These are phyloP conservation scores for Ictalurus furcatus DNA, from an alignment of 2,113 vertebrate genomes.

Conservation along the genomic window DNA sequence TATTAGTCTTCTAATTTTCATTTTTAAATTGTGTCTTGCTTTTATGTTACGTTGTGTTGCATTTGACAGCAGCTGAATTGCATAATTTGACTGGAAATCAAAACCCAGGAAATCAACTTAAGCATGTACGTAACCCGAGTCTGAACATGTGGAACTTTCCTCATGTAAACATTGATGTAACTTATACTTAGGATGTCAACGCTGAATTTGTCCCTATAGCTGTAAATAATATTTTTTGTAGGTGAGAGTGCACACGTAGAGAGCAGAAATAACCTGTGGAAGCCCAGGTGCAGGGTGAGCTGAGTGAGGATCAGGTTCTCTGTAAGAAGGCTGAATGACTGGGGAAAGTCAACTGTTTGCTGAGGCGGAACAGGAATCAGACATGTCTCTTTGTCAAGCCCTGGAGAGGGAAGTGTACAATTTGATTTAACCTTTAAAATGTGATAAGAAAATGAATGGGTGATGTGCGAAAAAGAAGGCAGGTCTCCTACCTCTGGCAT, in stretches of 20 bases:
- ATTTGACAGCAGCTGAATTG: background rate
- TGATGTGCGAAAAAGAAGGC: background rate
- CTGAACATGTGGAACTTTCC: background rate
- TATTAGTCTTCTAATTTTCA: background rate
- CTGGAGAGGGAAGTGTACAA: conserved; percentile 65
- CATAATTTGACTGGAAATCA: background rate
- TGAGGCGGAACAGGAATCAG: conserved; percentile 84
- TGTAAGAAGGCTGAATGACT: conserved; percentile 92
- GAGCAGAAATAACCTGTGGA: conserved; percentile 47
- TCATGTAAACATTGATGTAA: background rate
- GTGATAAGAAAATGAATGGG: background rate
- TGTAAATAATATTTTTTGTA: background rate
- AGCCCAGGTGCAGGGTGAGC: conserved; percentile 86
- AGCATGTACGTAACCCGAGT: background rate
- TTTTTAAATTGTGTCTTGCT: background rate
- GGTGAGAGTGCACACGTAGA: too few relatives aligned
- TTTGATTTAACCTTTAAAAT: background rate
- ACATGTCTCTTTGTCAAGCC: conserved; percentile 95
- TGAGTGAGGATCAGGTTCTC: conserved; percentile 96
- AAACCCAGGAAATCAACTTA: too few relatives aligned
- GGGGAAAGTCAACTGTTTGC: conserved; percentile 79
- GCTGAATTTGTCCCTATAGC: background rate
- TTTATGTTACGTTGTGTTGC: background rate
- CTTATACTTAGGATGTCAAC: background rate
- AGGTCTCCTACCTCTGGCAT: conserved; percentile 80